Base-by-base conservation (phyloP, 2,113 vertebrate genomes). In the Bambusicola thoracicus region DNA sequence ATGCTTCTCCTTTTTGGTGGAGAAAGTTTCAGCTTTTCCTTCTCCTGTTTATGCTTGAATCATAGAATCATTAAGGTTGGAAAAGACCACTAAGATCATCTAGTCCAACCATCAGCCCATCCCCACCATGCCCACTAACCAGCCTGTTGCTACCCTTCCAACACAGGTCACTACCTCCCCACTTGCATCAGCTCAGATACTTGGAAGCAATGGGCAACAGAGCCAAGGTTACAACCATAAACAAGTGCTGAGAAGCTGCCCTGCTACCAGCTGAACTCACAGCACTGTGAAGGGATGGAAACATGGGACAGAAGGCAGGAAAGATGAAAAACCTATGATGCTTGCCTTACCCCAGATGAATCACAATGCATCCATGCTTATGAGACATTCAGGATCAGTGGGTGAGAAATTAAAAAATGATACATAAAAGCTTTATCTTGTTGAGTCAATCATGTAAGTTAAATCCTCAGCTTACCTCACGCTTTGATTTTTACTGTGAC, bases 321-420 rank as follows among this genome's bases (percentile, higher is more conserved):
- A 73, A 68, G 30, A 73, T 8, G 24, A 87, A 56, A 56, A 90
- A 44, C 21, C 27, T 85, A 29, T 21, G 65, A 43, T 66, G 63
- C 14, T 44, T 30, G 56, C 62, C 61, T 75, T 87, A 49, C 25
- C 43, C 29, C 14, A 24, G 5, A 51, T 18, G 38, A 69, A 63
- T 53, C 38, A 46, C 43, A 53, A 65, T 0, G 3, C 17, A 68
- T 40, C 11, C 2, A 0, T 11, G 3, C 4, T 34, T 46, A 32
- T 36, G 51, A 4, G 5, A 48, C 30, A 38, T 51, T 24, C 34
- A 78, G 48, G 27, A 53, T 24, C 62, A 83, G 30, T 12, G 34
- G 4, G n/a, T 55, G 9, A 59, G 10, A 73, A 74, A 41, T 51
- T 11, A 7, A 73, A 90, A 90, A 56, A 36, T 21, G 34, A 36